Evolutionary conservation across 2,888 invertebrate species (phyloP).

Genomic region (Shargacucullia verbasci): DNA sequence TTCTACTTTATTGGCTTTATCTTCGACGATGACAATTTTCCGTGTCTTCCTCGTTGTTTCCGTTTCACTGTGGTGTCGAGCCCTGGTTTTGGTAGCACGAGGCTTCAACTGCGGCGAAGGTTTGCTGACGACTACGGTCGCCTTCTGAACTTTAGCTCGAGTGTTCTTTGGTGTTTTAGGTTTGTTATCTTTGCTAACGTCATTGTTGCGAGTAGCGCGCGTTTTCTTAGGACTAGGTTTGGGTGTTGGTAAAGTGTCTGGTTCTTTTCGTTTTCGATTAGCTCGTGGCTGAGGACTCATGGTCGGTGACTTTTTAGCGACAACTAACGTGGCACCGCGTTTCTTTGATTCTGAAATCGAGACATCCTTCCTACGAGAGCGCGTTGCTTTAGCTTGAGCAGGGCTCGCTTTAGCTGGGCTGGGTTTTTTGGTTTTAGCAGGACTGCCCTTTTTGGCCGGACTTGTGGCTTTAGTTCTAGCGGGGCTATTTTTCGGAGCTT

Average conservation of each 20-base stretch:
- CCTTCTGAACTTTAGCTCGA: slow-evolving; percentile 60
- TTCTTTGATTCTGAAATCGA: slow-evolving; percentile 47
- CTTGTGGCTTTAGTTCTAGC: slow-evolving; percentile 13
- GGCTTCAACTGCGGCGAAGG: slow-evolving; percentile 69
- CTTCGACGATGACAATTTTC: slow-evolving; percentile 27
- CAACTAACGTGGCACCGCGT: slow-evolving; percentile 63
- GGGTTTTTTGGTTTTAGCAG: slow-evolving; percentile 7
- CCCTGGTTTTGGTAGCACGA: slow-evolving; percentile 37
- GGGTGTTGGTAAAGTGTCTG: slow-evolving; percentile 22
- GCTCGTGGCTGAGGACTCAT: slow-evolving; percentile 57
- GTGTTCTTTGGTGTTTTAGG: slow-evolving; percentile 64
- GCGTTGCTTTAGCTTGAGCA: slow-evolving; percentile 44
- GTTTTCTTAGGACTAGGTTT: slow-evolving; percentile 50
- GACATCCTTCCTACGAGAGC: slow-evolving; percentile 47
- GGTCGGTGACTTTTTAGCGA: slow-evolving; percentile 69
- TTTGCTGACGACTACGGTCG: slow-evolving; percentile 61
- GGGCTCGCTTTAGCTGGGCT: slow-evolving; percentile 21
- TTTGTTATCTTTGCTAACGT: slow-evolving; percentile 41
- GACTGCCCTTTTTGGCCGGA: slow-evolving; percentile 6
- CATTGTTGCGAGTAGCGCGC: slow-evolving; percentile 46
- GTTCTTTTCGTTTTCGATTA: slow-evolving; percentile 38
- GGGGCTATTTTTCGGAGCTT: slow-evolving; percentile 1
- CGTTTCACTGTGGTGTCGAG: slow-evolving; percentile 2
- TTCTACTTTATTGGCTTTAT: slow-evolving; percentile 30
- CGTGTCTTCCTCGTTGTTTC: slow-evolving; percentile 47